A percentile compares a stretch with the other conserved stretches of the same genome.
These are phyloP conservation scores for Alitta virens DNA, from an alignment of 2,888 invertebrate genomes.

Conservation along the genomic window DNA sequence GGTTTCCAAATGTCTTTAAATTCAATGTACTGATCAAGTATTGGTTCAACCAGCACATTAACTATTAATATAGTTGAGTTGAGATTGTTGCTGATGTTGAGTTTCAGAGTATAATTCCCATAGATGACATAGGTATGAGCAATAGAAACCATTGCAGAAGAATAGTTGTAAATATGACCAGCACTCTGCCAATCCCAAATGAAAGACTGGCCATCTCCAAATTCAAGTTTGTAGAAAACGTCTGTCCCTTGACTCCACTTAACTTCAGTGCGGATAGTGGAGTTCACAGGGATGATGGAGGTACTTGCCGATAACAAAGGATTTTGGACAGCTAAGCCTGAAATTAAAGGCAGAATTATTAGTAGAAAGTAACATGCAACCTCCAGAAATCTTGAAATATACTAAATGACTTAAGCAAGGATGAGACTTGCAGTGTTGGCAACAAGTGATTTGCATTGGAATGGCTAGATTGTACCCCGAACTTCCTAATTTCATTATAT, in stretches of 20 bases:
- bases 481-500: too few relatives aligned
- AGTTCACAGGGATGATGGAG: neutral
- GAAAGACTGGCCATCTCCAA: neutral
- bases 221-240: neutral
- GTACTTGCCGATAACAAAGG: neutral
- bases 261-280: neutral
- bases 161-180: neutral
- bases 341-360: neutral
- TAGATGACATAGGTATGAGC: neutral
- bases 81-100: neutral
- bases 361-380: too few relatives aligned
- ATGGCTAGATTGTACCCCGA: too few relatives aligned
- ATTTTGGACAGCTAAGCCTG: neutral
- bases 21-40: neutral
- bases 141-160: neutral
- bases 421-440: too few relatives aligned
- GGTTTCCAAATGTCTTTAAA: neutral
- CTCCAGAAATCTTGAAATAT: too few relatives aligned
- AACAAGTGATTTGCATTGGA: too few relatives aligned
- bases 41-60: neutral
- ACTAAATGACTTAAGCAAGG: too few relatives aligned
- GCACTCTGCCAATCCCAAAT: neutral
- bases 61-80: neutral
- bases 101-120: neutral
- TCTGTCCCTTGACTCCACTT: neutral